Evolutionary conservation across 1,140 invertebrate species (phyloP).

Genomic region (Mycetomoellerius zeteki): DNA sequence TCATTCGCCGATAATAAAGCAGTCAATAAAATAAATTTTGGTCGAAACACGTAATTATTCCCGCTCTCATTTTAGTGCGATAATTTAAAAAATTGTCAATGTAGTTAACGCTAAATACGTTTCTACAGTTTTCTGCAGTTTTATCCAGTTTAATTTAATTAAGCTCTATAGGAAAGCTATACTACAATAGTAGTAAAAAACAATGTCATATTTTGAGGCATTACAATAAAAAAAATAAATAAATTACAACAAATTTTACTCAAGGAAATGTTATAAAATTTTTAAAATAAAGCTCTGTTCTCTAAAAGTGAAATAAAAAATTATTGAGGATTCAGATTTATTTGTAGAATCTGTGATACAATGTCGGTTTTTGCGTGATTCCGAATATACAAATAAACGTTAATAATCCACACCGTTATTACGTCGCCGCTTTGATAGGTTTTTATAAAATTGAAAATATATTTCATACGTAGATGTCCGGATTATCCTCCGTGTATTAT

Average conservation of each 20-base stretch:
- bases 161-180: no score
- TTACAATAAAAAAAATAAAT: no score
- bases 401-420: slow-evolving; percentile 32
- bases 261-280: no score
- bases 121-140: background rate
- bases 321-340: background rate
- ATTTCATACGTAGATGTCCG: background rate
- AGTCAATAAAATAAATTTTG: background rate
- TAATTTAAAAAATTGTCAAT: background rate
- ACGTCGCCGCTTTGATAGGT: background rate
- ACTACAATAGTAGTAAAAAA: no score
- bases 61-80: background rate
- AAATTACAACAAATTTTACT: no score
- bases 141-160: background rate
- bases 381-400: background rate
- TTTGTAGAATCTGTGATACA: background rate
- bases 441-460: slow-evolving; percentile 4
- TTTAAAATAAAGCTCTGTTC: no score
- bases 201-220: no score
- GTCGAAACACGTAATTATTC: slow-evolving; percentile 30
- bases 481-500: background rate
- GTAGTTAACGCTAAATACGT: background rate
- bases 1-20: slow-evolving; percentile 31
- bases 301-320: background rate
- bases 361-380: background rate